Evolutionary conservation across 2,888 invertebrate genomes (phyloP).

Genomic region (Galeopsomyia nigrocyanea): DNA sequence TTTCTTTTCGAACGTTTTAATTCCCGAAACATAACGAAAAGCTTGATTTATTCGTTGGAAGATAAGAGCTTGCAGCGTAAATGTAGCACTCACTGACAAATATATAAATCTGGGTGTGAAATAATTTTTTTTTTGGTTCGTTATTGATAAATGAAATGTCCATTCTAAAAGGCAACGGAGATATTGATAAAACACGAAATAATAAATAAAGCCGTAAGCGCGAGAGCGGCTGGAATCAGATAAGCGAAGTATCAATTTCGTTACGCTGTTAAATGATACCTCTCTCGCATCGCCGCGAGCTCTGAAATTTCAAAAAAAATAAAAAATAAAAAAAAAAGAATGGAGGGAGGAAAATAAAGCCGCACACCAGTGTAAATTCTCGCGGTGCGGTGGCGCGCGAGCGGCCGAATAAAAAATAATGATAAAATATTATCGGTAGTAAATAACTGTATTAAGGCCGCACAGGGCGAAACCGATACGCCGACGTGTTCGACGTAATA

Average conservation of each 20-base stretch:
- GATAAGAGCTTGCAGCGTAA: too few relatives aligned
- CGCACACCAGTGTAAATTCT: constrained; percentile 34
- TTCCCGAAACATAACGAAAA: too few relatives aligned
- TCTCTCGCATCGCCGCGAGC: neutral
- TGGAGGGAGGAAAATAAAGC: neutral
- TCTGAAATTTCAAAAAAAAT: constrained; percentile 35
- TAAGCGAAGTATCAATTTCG: constrained; percentile 28
- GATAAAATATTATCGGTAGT: constrained; percentile 40
- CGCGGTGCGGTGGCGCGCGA: neutral
- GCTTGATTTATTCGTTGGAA: too few relatives aligned
- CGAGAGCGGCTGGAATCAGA: constrained; percentile 12
- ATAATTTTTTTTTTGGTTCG: too few relatives aligned
- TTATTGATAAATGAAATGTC: too few relatives aligned
- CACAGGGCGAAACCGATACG: constrained; percentile 7
- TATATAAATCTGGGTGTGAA: too few relatives aligned
- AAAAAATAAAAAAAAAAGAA: neutral
- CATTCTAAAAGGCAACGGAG: neutral
- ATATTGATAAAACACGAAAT: constrained; percentile 31
- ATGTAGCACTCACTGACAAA: too few relatives aligned
- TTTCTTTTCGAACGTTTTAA: too few relatives aligned
- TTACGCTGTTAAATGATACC: constrained; percentile 6
- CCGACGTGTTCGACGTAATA: constrained; percentile 30
- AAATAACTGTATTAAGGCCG: constrained; percentile 41
- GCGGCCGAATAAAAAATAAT: constrained; percentile 23
- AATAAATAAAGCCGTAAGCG: constrained; percentile 24